Evolutionary conservation across 2,888 invertebrate species (phyloP).

Genomic region (Trachelus iudaicus): DNA sequence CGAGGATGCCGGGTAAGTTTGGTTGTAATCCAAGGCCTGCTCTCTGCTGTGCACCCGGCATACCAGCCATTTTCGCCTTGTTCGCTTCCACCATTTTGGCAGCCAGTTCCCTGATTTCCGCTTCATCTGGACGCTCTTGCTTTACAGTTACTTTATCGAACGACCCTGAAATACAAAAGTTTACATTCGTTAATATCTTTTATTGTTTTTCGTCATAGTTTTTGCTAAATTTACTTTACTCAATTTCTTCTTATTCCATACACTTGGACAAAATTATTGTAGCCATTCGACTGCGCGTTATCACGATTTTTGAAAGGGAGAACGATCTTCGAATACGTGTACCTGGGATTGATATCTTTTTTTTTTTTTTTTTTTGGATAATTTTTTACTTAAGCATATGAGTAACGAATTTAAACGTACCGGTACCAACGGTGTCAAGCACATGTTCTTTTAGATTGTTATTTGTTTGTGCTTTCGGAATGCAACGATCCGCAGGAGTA

Average conservation of each 20-base stretch:
- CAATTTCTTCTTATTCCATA: too few species aligned
- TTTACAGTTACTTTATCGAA: conserved; percentile 71
- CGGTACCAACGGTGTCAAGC: background rate
- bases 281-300: too few species aligned
- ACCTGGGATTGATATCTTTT: background rate
- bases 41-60: conserved; percentile 32
- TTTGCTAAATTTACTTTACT: too few species aligned
- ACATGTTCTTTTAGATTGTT: background rate
- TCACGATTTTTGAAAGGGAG: too few species aligned
- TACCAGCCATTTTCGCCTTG: conserved; percentile 72
- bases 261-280: too few species aligned
- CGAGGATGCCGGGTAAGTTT: conserved; percentile 58
- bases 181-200: background rate
- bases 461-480: background rate
- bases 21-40: conserved; percentile 38
- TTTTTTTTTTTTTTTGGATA: background rate
- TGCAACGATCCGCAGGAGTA: background rate
- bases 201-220: too few species aligned
- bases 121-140: conserved; percentile 84
- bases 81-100: conserved; percentile 88
- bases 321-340: background rate
- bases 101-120: conserved; percentile 87
- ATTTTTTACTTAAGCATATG: background rate
- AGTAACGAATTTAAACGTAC: background rate
- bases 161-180: conserved; percentile 34